Evolutionary conservation across 53 echinoderm and acorn worm species (phyloP), one percentile per base, ranked within the genome.

Genomic region (Zoroaster sp.): DNA sequence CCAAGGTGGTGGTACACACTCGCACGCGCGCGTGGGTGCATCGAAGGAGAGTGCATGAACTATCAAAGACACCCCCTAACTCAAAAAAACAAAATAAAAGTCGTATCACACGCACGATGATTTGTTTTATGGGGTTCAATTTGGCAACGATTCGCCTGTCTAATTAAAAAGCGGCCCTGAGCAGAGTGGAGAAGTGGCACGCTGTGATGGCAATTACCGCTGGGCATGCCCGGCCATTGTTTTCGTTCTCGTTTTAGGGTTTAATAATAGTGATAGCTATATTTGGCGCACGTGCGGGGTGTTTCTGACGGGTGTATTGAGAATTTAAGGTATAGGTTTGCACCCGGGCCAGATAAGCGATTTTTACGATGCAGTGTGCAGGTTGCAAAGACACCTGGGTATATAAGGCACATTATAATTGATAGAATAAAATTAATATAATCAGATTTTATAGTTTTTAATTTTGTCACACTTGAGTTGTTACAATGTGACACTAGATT

Each of bases 101-200:
- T n/a, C n/a, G 8, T 28, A 8, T 4, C 8, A 21, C 10, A 28
- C 30, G 63, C 28, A 9, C 30, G 32, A 66, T 81, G 81, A 81
- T 67, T 81, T 67, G 67, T 81, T 81, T 45, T 32, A 81, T 31
- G 40, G 66, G 52, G 4, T 78, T 35, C 36, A 78, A 20, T 54
- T 78, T 37, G 59, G 59, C 35, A 78, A 36, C 36, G 35, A 53
- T 38, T 21, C 28, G 67, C 36, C 25, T 66, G 66, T 81, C 81
- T 81, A 81, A 81, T 81, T 81, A 81, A 81, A 81, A 81, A 66
- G 81, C 66, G 39, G 81, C 81, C 81, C 14, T 66, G 66, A 66
- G 81, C 81, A 13, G 4, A 42, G 41, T 31, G 21, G n/a, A 38
- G 18, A 28, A 78, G 78, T 38, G 21, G 15, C 78, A 37, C 59